Conservation (phyloP, 2,797 vertebrate genomes). For the Phoebastria nigripes region DNA sequence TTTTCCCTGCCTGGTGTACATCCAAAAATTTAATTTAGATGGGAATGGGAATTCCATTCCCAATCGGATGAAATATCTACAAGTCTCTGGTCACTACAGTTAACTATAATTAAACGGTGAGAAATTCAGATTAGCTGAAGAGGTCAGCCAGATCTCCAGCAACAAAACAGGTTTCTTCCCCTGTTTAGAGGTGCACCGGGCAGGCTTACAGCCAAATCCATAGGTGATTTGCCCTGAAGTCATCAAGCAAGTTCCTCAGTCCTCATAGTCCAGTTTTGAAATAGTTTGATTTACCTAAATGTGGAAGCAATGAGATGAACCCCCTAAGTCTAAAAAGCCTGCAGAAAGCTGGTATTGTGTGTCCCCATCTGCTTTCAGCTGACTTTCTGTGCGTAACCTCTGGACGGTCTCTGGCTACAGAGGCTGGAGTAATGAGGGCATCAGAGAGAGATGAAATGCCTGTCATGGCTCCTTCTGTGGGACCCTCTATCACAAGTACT, state of each 20-base stretch:
- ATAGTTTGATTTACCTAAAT: not conserved
- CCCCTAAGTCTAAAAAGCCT: not conserved
- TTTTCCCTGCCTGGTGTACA: not conserved
- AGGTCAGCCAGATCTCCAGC: not conserved
- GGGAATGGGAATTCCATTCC: not conserved
- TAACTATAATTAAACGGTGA: not conserved
- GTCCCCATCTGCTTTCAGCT: not conserved
- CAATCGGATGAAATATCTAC: not conserved
- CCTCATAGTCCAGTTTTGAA: not conserved
- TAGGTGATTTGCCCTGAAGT: not conserved
- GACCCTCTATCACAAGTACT: not conserved
- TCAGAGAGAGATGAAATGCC: not conserved
- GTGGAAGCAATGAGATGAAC: not conserved
- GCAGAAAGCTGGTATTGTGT: not conserved
- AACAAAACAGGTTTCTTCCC: not conserved
- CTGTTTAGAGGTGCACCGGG: not conserved
- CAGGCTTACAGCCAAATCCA: not conserved
- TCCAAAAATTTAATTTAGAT: not conserved
- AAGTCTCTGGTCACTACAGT: not conserved
- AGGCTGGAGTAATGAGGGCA: not conserved
- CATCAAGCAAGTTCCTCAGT: not conserved
- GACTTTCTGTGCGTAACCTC: not conserved
- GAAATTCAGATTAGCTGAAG: not conserved
- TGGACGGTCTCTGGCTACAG: not conserved
- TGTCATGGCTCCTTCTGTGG: not conserved